Evolutionary conservation across 2,888 invertebrate species (phyloP).

Genomic region (Apodemia duryi): DNA sequence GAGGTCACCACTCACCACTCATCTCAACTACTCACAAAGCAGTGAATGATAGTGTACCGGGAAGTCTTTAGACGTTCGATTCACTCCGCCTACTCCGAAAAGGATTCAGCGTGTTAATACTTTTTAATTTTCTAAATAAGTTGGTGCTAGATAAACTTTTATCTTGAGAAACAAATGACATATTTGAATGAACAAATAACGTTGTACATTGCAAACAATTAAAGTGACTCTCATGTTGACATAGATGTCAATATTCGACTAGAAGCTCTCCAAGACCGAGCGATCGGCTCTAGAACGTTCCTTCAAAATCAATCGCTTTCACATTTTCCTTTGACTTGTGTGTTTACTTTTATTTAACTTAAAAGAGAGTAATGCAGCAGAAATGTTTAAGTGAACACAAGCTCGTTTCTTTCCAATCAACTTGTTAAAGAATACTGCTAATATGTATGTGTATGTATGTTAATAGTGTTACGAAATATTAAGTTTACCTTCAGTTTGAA

Average conservation of each 20-base stretch:
- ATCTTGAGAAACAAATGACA: no score
- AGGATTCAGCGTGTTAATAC: no score
- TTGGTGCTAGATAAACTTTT: no score
- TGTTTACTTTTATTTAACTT: neutral
- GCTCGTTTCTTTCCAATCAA: neutral
- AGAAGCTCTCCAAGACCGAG: neutral
- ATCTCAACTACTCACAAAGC: no score
- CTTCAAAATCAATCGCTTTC: neutral
- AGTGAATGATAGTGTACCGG: no score
- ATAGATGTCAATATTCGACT: neutral
- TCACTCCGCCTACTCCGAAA: no score
- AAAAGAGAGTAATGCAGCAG: neutral
- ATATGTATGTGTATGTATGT: no score
- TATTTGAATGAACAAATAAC: neutral
- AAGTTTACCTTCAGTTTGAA: no score
- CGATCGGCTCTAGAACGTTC: neutral
- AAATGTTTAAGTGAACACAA: neutral
- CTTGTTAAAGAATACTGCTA: neutral
- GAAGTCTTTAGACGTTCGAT: no score
- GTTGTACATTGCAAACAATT: neutral
- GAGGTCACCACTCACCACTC: no score
- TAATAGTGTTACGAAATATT: no score
- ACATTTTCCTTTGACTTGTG: neutral
- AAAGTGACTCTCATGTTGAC: slow-evolving; percentile 3
- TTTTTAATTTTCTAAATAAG: no score